phyloP scores from a whole-genome alignment of 2,797 vertebrate genomes.

The Muraenolepis orangiensis region DNA sequence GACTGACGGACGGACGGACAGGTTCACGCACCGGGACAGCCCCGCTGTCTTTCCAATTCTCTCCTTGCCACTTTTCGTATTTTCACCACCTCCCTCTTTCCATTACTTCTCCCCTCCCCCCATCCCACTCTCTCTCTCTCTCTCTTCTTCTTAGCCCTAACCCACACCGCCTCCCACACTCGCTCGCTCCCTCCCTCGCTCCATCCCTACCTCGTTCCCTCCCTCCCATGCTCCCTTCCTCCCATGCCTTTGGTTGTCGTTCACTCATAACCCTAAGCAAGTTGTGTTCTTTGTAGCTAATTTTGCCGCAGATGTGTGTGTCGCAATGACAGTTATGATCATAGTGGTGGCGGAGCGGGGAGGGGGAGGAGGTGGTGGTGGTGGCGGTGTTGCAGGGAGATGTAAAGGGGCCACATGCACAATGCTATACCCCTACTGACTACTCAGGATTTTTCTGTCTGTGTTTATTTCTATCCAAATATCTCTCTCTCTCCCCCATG shows the following conservation, averaged over 20 bases:
- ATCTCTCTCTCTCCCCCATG: too few species aligned
- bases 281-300: background rate
- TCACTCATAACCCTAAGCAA: background rate
- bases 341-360: too few species aligned
- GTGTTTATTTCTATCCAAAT: background rate
- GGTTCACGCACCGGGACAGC: too few species aligned
- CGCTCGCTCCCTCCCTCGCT: background rate
- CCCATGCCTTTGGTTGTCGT: background rate
- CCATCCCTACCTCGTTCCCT: too few species aligned
- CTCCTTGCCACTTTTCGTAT: background rate
- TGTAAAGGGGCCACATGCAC: too few species aligned
- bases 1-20: background rate
- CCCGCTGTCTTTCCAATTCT: conserved; percentile 5
- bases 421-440: background rate
- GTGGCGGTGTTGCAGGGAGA: too few species aligned
- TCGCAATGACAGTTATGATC: background rate
- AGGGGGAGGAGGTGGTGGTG: too few species aligned
- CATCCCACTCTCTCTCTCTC: background rate
- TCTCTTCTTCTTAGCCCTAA: background rate
- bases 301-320: background rate
- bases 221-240: too few species aligned
- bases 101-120: background rate
- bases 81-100: background rate
- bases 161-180: background rate
- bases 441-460: background rate